Conservation (phyloP, 2,797 vertebrate species). For the Enteromius treurensis region DNA sequence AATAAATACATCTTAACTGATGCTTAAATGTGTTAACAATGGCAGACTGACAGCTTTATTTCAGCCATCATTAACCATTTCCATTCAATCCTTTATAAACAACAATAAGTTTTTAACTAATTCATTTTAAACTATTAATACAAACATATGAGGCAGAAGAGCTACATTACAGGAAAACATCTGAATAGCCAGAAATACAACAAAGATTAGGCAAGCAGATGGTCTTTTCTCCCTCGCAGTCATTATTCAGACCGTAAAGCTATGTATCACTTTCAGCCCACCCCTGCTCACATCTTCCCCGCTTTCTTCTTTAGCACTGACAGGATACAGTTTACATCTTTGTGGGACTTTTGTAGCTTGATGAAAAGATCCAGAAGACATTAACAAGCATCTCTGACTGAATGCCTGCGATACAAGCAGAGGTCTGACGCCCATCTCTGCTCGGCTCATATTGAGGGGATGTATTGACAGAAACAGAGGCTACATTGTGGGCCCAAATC, state of each 20-base stretch:
- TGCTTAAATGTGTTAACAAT: not conserved
- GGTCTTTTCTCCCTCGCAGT: constrained; percentile 12
- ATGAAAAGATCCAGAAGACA: constrained; percentile 64
- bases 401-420: not conserved
- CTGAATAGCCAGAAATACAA: constrained; percentile 24
- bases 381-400: constrained; percentile 17
- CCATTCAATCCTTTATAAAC: constrained; percentile 6
- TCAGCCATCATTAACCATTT: not conserved
- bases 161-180: constrained; percentile 17
- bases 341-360: constrained; percentile 61
- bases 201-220: constrained; percentile 33
- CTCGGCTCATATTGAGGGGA: constrained; percentile 11
- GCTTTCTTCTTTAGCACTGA: constrained; percentile 20
- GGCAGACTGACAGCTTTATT: not conserved
- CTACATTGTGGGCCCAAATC: constrained; percentile 59
- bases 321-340: constrained; percentile 60
- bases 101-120: not conserved
- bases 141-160: constrained; percentile 8
- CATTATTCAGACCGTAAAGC: not conserved
- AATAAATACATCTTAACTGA: not conserved
- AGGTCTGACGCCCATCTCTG: constrained; percentile 35
- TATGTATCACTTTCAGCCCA: constrained; percentile 8
- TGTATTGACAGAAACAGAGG: constrained; percentile 51
- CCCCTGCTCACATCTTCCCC: not conserved
- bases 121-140: constrained; percentile 21